Base-by-base conservation (phyloP, 2,113 vertebrate genomes). In the Riparia riparia region DNA sequence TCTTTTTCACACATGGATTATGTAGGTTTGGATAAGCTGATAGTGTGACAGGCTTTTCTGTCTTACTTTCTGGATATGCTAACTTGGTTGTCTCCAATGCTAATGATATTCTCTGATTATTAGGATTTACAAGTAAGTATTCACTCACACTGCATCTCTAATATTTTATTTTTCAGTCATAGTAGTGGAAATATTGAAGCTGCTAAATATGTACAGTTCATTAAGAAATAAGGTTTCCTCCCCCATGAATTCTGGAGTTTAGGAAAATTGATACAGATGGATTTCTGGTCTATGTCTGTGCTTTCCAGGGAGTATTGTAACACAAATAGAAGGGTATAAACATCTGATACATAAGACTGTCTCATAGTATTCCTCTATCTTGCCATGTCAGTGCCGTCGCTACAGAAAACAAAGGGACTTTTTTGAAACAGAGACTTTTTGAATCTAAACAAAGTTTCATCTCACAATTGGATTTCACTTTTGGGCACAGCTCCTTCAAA, bases 271-370 rank as follows among this genome's bases (percentile, higher is more conserved):
- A 47, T 77, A 28, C 78, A 96, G 63, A 92, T 82, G 78, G 70
- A 19, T 54, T 61, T 93, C 79, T 96, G 66, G 25, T 83, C 66
- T 82, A 39, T 65, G 84, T 70, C 82, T 95, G 29, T 68, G 60
- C 78, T 82, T 93, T 69, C 58, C 47, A 88, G 71, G 51, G 57
- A 77, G 50, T 85, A 64, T 31, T 0, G 0, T 54, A 86, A 89
- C 28, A 57, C 56, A 88, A 93, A 82, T 44, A 94, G 81, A 89
- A 94, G 81, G n/a, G 22, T 89, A 56, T 78, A 74, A 94, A 89
- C 72, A 68, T 76, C 39, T 51, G 74, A 86, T 77, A 41, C 5
- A 6, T 78, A 28, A 71, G 57, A 77, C 56, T 9, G 9, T 64
- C 32, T 80, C 14, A 0, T 12, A 45, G 18, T 69, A 42, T 72